A percentile compares a stretch with the other conserved stretches of the same genome.
phyloP scores from a whole-genome alignment of 2,113 vertebrate genomes.

The Myrmophylax atrothorax region DNA sequence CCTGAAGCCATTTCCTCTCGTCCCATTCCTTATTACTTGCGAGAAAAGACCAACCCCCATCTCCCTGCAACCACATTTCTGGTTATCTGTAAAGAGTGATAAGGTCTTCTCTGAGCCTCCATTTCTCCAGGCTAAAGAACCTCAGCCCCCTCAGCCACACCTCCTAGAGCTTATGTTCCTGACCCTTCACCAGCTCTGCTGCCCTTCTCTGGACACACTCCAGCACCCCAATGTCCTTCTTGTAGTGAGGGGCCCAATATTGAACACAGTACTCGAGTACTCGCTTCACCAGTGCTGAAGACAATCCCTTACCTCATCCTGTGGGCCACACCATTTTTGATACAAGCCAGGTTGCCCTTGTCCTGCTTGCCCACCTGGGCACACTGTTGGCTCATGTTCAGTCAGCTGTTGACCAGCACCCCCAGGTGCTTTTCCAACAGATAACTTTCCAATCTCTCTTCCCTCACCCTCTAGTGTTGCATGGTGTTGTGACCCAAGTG shows the following conservation, averaged over 20 bases:
- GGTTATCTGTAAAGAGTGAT: not conserved
- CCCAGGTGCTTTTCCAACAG: not conserved
- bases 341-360: not conserved
- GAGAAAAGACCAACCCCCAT: accelerated
- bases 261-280: not conserved
- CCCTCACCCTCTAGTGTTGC: accelerated
- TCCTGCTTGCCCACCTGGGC: accelerated
- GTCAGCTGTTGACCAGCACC: accelerated
- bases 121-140: not conserved
- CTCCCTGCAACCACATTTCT: accelerated
- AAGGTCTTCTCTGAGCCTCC: not conserved
- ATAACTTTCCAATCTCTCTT: not conserved
- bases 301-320: not conserved
- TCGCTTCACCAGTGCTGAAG: not conserved
- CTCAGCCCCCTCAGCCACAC: not conserved
- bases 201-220: not conserved
- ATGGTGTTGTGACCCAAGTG: not conserved
- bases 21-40: not conserved
- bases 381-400: not conserved
- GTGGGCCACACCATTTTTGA: not conserved
- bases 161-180: not conserved
- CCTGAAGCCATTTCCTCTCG: not conserved
- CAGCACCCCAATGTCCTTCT: not conserved
- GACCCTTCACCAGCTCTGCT: not conserved
- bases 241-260: accelerated